Evolutionary conservation across 1,140 invertebrate species (phyloP).

Genomic region (Ceratina japonica): DNA sequence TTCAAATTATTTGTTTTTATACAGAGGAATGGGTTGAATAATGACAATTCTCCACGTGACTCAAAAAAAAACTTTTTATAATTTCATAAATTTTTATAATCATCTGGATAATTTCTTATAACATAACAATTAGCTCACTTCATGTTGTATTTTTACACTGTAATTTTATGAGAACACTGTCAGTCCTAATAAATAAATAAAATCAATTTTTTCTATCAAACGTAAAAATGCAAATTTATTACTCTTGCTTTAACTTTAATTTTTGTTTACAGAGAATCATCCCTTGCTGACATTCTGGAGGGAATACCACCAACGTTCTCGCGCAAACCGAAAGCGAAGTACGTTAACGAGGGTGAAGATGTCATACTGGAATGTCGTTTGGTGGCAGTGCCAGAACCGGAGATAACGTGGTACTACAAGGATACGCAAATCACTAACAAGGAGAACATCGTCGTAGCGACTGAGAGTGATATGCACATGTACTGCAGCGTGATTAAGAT

Average conservation of each 20-base stretch:
- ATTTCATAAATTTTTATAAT: too few relatives aligned
- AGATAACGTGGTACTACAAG: conserved; percentile 91
- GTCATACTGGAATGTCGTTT: conserved; percentile 91
- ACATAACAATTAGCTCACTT: too few relatives aligned
- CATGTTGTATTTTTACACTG: too few relatives aligned
- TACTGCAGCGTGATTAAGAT: conserved; percentile 91
- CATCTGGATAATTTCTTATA: too few relatives aligned
- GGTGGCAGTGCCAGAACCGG: conserved; percentile 93
- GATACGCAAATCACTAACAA: conserved; percentile 85
- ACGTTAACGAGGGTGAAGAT: conserved; percentile 88
- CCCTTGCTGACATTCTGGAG: conserved; percentile 93
- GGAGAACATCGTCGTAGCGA: conserved; percentile 85
- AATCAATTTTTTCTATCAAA: too few relatives aligned
- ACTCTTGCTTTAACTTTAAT: not conserved
- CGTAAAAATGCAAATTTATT: not conserved
- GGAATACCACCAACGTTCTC: conserved; percentile 96
- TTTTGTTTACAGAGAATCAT: conserved; percentile 86
- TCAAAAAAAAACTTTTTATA: too few relatives aligned
- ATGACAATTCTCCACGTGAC: too few relatives aligned
- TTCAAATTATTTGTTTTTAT: not conserved
- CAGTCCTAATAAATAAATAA: too few relatives aligned
- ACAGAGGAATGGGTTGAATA: too few relatives aligned
- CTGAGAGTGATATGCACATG: conserved; percentile 93
- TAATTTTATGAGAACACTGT: too few relatives aligned
- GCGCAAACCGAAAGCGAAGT: conserved; percentile 90